Evolutionary conservation across 92 coral and sea anemone species (phyloP).

Genomic region (Metridium senile): DNA sequence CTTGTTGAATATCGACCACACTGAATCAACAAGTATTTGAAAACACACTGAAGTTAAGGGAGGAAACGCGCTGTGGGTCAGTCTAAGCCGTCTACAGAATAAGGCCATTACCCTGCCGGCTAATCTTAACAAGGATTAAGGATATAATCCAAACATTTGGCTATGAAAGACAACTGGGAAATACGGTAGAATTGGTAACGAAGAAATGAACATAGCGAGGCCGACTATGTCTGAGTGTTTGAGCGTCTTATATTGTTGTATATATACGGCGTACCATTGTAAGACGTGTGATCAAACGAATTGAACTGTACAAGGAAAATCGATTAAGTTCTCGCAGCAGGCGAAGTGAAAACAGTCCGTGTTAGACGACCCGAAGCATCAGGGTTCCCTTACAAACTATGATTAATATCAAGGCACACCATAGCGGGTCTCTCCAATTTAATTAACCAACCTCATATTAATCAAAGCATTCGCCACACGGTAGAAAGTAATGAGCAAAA

Average conservation of each 20-base stretch:
- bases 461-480: constrained; percentile 32
- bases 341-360: constrained; percentile 41
- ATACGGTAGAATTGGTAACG: too few relatives aligned
- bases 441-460: constrained; percentile 28
- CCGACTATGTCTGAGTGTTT: neutral
- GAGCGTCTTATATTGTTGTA: neutral
- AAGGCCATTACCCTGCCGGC: too few relatives aligned
- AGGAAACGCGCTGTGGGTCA: too few relatives aligned
- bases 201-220: neutral
- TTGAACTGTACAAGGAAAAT: constrained; percentile 19
- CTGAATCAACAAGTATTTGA: neutral
- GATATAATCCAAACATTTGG: too few relatives aligned
- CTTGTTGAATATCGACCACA: neutral
- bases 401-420: constrained; percentile 58
- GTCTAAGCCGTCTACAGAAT: too few relatives aligned
- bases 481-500: constrained; percentile 7
- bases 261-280: neutral
- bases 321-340: constrained; percentile 50
- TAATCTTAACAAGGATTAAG: too few relatives aligned
- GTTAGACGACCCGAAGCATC: constrained; percentile 54
- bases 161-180: too few relatives aligned
- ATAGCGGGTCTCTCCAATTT: constrained; percentile 37
- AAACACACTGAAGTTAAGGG: neutral
- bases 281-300: constrained; percentile 3
- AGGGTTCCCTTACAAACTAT: constrained; percentile 56